Base-by-base conservation (phyloP, 1,140 invertebrate species). In the Zaprionus nigranus region DNA sequence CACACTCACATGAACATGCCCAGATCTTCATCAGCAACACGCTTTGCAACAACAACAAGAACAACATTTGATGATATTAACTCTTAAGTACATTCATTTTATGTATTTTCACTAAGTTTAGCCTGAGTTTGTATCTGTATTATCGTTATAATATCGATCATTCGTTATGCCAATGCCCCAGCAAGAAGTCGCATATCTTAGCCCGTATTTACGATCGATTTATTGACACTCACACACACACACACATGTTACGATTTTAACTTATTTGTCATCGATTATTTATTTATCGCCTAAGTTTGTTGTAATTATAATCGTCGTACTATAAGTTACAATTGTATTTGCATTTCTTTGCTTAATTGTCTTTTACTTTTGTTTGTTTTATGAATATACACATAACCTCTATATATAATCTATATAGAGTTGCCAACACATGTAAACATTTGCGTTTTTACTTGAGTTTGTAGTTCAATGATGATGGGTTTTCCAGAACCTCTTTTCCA, bases 251-350 rank as follows among this genome's bases (percentile, higher is more conserved):
- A 22, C 22, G 22, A 43, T 17, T 43, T 56, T 56, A 46, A 61
- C 15, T 46, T 74, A 61, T 64, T 71, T 51, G 13, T 58, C 20
- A 28, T 57, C 60, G 36, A 24, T 51, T 36, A 67, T 62, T 74
- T 74, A 69, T 74, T 57, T 74, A 74, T 57, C 36, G 65, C 43
- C 40, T 74, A 69, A 73, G 70, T 68, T 53, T 7, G 67, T 60
- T 46, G 36, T 57, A 38, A 58, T 26, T 57, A 12, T 34, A 34
- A 34, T 34, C 30, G 30, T 11, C 54, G 9, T 3, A 54, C 13
- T 22, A n/a, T 63, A 69, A 69, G 58, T 75, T 69, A 58, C 24
- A 58, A 49, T 38, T 75, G 30, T 70, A 63, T 57, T 75, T 65
- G 66, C 59, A 75, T 69, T 70, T 75, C 13, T 34, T n/a, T 62